phyloP scores from a whole-genome alignment of 2,797 vertebrate genomes.

The Crenichthys baileyi region DNA sequence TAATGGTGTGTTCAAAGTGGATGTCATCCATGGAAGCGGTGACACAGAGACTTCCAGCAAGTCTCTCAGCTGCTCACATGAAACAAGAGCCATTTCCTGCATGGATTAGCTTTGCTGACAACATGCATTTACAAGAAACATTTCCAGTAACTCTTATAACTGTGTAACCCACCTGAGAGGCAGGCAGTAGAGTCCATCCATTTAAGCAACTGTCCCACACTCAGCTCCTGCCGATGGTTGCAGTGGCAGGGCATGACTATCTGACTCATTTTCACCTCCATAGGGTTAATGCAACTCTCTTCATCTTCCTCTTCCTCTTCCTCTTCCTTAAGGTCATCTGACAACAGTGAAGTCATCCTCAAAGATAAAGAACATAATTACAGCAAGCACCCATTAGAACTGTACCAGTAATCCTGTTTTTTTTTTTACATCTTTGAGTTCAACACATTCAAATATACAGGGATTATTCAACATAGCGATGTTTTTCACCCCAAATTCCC shows the following conservation, averaged over 20 bases:
- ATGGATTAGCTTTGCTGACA: conserved; percentile 11
- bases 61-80: conserved; percentile 86
- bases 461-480: too few species aligned
- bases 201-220: conserved; percentile 91
- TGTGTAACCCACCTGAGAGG: conserved; percentile 84
- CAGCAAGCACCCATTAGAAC: neutral
- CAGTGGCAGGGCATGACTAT: conserved; percentile 92
- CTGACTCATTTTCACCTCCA: conserved; percentile 94
- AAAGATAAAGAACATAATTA: conserved; percentile 17
- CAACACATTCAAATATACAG: too few species aligned
- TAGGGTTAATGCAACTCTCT: conserved; percentile 72
- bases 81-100: conserved; percentile 34
- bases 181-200: conserved; percentile 96
- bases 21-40: conserved; percentile 96
- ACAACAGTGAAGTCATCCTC: conserved; percentile 44
- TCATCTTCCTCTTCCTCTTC: conserved; percentile 62
- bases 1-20: conserved; percentile 93
- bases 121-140: neutral
- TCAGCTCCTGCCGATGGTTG: conserved; percentile 89
- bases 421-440: too few species aligned
- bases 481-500: too few species aligned
- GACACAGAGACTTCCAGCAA: conserved; percentile 90
- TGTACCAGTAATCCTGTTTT: too few species aligned
- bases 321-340: conserved; percentile 7
- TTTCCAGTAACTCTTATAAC: conserved; percentile 7